A percentile compares a stretch with the other conserved stretches of the same genome.
Conservation (phyloP, 2,113 vertebrate species). For the Azemiops feae region DNA sequence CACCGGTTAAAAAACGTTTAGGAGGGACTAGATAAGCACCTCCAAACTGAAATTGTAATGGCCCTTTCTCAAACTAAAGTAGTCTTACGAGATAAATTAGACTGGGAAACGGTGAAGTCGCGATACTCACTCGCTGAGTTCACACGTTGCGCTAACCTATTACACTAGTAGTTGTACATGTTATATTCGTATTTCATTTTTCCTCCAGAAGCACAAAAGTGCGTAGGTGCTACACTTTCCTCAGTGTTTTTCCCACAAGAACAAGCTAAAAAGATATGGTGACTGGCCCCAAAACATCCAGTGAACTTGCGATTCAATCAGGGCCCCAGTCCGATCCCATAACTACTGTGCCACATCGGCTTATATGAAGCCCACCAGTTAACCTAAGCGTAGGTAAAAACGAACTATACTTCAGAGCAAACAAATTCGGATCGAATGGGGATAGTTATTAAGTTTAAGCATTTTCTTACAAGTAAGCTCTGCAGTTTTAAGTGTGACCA, state of each 20-base stretch:
- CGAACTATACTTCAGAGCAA: background rate
- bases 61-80: background rate
- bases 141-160: background rate
- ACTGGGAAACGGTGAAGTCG: background rate
- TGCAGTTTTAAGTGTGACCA: background rate
- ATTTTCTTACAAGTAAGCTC: background rate
- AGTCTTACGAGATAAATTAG: background rate
- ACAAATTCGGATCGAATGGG: background rate
- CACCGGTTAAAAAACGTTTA: background rate
- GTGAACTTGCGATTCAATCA: background rate
- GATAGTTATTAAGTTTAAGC: background rate
- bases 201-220: background rate
- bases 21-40: background rate
- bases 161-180: background rate
- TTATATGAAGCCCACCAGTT: background rate
- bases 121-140: background rate
- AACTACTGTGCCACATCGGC: background rate
- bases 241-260: background rate
- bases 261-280: background rate
- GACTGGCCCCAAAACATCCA: background rate
- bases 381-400: background rate
- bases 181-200: background rate
- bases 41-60: background rate
- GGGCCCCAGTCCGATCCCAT: background rate
- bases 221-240: background rate